phyloP scores from a whole-genome alignment of 1,140 invertebrate species.

The Euborellia annulipes region DNA sequence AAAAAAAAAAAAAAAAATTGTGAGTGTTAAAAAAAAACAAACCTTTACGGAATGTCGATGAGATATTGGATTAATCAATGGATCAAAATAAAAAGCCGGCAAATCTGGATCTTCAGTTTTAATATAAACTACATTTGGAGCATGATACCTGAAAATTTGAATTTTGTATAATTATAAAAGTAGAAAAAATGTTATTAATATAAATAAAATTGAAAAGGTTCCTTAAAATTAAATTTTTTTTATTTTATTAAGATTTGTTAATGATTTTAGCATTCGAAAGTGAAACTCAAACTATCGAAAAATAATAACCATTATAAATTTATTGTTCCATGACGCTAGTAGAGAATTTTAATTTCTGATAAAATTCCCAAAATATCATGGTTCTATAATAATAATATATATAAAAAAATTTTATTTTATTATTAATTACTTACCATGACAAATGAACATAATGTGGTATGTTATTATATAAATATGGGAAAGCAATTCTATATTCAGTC shows the following conservation, averaged over 20 bases:
- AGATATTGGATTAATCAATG: conserved; percentile 96
- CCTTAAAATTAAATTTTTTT: too few species aligned
- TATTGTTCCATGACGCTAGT: too few species aligned
- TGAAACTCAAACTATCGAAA: background rate
- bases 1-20: conserved; percentile 1
- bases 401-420: too few species aligned
- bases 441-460: conserved; percentile 91
- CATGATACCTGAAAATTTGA: conserved; percentile 74
- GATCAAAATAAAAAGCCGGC: conserved; percentile 99
- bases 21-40: conserved; percentile 11
- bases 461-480: conserved; percentile 98
- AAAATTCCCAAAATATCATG: conserved; percentile 9
- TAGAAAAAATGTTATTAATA: too few species aligned
- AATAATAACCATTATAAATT: too few species aligned
- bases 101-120: conserved; percentile 99
- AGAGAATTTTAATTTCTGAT: conserved; percentile 5
- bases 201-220: too few species aligned
- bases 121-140: conserved; percentile 97
- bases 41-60: conserved; percentile 78
- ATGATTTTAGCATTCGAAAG: too few species aligned
- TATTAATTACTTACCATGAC: conserved; percentile 60
- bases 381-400: too few species aligned
- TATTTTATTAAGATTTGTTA: too few species aligned
- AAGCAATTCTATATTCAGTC: conserved; percentile 98
- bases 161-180: conserved; percentile 3